These are phyloP conservation scores for Ammospiza caudacuta DNA, from an alignment of 2,113 vertebrate species.

Conservation along the genomic window DNA sequence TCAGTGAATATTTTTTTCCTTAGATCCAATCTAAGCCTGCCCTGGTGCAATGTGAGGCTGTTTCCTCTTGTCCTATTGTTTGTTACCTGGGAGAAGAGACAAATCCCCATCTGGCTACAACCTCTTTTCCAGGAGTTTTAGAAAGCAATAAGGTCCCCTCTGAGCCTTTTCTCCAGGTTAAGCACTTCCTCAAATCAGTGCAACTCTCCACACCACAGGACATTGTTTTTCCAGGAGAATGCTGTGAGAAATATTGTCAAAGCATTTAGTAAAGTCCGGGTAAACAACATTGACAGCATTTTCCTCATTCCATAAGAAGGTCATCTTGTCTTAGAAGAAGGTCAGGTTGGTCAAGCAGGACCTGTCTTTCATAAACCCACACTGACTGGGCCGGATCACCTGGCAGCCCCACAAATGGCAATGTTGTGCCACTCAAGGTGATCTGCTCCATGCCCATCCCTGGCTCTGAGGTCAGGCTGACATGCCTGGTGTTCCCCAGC, in stretches of 20 bases:
- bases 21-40: background rate
- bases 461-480: background rate
- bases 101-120: rapidly evolving
- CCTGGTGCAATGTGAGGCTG: background rate
- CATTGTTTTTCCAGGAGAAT: background rate
- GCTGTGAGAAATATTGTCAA: background rate
- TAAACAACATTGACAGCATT: background rate
- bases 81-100: background rate
- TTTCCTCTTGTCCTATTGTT: background rate
- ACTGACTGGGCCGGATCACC: background rate
- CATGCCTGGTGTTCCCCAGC: background rate
- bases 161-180: background rate
- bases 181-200: background rate
- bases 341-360: background rate
- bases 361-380: background rate
- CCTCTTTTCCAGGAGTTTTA: background rate
- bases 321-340: background rate
- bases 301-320: background rate
- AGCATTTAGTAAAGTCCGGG: background rate
- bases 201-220: background rate
- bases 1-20: background rate
- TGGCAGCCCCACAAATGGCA: background rate
- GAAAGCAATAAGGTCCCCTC: background rate
- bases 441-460: background rate
- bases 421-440: background rate